These are phyloP conservation scores for Nannospalax galili DNA, from an alignment of 2,113 vertebrate species.

Conservation along the genomic window DNA sequence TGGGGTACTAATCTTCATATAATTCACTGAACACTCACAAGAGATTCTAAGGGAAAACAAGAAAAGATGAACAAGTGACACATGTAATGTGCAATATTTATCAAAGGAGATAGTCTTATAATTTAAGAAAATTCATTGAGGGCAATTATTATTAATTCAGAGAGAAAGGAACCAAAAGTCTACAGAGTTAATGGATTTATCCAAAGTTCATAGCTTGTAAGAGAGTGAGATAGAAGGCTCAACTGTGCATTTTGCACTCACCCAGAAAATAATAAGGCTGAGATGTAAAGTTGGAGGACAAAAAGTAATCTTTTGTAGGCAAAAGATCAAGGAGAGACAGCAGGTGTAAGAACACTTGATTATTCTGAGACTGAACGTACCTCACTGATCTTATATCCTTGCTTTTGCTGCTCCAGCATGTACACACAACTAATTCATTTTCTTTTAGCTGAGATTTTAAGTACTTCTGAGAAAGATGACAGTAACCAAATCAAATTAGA, in stretches of 20 bases:
- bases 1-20: not conserved
- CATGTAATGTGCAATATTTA: not conserved
- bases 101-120: slow-evolving; percentile 42
- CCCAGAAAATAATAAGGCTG: not conserved
- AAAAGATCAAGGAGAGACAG: slow-evolving; percentile 20
- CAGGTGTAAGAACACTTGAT: slow-evolving; percentile 56
- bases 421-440: slow-evolving; percentile 71
- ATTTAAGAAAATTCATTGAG: slow-evolving; percentile 29
- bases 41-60: not conserved
- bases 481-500: slow-evolving; percentile 78
- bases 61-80: not conserved
- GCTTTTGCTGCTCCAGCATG: slow-evolving; percentile 26
- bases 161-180: slow-evolving; percentile 1
- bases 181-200: not conserved
- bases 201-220: not conserved
- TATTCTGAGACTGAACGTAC: slow-evolving; percentile 54
- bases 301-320: slow-evolving; percentile 3
- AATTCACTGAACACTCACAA: not conserved
- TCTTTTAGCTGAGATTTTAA: slow-evolving; percentile 79
- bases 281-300: not conserved
- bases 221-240: not conserved
- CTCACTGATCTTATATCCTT: slow-evolving; percentile 55
- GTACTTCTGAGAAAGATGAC: slow-evolving; percentile 67
- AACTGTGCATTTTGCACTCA: not conserved
- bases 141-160: slow-evolving; percentile 20